Percentiles rank a stretch among this genome's conserved stretches.
phyloP scores from a whole-genome alignment of 2,113 vertebrate genomes.

The Sylvia atricapilla region DNA sequence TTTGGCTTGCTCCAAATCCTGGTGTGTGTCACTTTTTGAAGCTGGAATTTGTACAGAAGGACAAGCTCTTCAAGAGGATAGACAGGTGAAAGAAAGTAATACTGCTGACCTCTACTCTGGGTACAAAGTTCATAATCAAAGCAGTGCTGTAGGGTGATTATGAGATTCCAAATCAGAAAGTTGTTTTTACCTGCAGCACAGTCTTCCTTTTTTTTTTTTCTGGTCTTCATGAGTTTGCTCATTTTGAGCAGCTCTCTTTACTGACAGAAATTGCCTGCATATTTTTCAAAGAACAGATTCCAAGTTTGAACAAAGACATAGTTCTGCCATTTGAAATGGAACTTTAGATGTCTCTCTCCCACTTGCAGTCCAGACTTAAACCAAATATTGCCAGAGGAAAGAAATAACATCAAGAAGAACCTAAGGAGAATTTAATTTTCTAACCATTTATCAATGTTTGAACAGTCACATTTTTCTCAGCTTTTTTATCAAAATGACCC shows the following conservation, averaged over 20 bases:
- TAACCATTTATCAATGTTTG: background rate
- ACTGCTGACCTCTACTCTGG: background rate
- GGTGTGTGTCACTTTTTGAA: background rate
- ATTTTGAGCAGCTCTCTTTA: background rate
- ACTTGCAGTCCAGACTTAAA: background rate
- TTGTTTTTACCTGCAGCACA: background rate
- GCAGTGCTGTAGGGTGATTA: background rate
- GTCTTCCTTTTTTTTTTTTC: background rate
- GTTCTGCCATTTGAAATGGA: background rate
- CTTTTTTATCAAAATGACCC: background rate
- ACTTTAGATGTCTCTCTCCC: background rate
- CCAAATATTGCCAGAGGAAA: background rate
- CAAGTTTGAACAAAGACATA: background rate
- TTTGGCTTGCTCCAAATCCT: background rate
- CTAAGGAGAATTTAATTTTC: background rate
- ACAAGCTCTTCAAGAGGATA: background rate
- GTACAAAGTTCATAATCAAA: background rate
- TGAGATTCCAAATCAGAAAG: background rate
- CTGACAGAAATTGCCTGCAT: background rate
- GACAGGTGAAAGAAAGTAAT: background rate
- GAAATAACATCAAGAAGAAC: background rate
- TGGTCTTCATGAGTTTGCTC: background rate
- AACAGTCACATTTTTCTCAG: background rate
- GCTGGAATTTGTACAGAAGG: background rate
- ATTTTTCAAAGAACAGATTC: background rate